These are phyloP conservation scores for Limnephilus auricula DNA, from an alignment of 2,888 invertebrate species.

Conservation along the genomic window DNA sequence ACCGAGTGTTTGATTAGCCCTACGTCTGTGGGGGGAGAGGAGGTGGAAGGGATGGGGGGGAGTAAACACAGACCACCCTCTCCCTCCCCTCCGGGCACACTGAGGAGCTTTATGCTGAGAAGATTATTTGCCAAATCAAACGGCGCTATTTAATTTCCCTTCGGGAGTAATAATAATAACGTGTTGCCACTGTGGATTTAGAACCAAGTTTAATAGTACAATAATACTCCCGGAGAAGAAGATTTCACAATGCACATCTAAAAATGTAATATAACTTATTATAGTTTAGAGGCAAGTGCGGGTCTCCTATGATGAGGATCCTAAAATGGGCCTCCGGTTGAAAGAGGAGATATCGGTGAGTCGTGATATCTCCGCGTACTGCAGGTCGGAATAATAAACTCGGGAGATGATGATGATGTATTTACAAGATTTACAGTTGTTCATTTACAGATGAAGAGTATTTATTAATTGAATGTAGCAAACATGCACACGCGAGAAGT, in stretches of 20 bases:
- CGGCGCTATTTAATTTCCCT: slow-evolving; percentile 2
- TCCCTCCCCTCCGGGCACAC: not conserved
- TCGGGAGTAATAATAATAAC: not conserved
- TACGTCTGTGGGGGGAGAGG: not conserved
- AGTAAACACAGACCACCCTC: not conserved
- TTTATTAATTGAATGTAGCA: no score
- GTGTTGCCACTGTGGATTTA: not conserved
- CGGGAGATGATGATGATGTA: no score
- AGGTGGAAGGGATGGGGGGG: not conserved
- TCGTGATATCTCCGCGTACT: no score
- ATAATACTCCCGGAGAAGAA: not conserved
- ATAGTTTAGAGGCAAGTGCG: no score
- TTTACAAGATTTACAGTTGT: no score
- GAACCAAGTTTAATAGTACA: not conserved
- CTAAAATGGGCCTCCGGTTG: no score
- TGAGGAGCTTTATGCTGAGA: not conserved
- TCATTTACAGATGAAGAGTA: no score
- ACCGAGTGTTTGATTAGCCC: slow-evolving; percentile 54
- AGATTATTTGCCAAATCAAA: slow-evolving; percentile 18
- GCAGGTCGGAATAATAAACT: no score
- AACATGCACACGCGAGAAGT: no score
- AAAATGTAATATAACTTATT: no score
- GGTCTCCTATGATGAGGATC: no score
- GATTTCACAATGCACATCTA: not conserved
- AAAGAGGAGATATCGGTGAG: no score